These are phyloP conservation scores for Leucophora obtusa DNA, from an alignment of 2,888 invertebrate species.

Conservation along the genomic window DNA sequence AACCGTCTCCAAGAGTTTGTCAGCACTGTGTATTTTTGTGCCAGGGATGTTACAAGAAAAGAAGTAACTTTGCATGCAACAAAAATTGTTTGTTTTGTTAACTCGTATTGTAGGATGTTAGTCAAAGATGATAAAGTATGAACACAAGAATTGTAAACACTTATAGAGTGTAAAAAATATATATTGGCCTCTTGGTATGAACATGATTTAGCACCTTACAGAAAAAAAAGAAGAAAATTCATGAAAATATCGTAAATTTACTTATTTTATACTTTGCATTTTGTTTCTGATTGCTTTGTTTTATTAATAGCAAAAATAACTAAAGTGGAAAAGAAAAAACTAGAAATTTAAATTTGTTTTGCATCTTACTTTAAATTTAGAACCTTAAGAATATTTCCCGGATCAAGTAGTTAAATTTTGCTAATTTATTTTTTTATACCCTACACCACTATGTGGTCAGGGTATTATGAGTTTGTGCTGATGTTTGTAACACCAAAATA, in stretches of 20 bases:
- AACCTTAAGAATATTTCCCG: too few species aligned
- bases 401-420: too few species aligned
- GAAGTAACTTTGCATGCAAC: not conserved
- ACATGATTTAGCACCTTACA: slow-evolving; percentile 59
- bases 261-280: not conserved
- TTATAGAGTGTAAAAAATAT: not conserved
- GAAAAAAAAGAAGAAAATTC: slow-evolving; percentile 22
- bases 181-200: slow-evolving; percentile 55
- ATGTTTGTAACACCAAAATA: too few species aligned
- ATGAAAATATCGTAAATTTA: slow-evolving; percentile 28
- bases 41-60: not conserved
- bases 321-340: too few species aligned
- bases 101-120: slow-evolving; percentile 7
- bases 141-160: slow-evolving; percentile 13
- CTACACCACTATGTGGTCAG: too few species aligned
- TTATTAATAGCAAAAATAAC: too few species aligned
- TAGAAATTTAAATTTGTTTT: too few species aligned
- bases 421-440: too few species aligned
- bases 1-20: too few species aligned
- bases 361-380: too few species aligned
- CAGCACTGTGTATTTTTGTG: too few species aligned
- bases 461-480: too few species aligned
- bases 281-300: not conserved
- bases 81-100: slow-evolving; percentile 3
- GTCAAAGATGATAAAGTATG: slow-evolving; percentile 43